Base-by-base conservation (phyloP, 2,797 vertebrate species). In the Typhlichthys eigenmanni region DNA sequence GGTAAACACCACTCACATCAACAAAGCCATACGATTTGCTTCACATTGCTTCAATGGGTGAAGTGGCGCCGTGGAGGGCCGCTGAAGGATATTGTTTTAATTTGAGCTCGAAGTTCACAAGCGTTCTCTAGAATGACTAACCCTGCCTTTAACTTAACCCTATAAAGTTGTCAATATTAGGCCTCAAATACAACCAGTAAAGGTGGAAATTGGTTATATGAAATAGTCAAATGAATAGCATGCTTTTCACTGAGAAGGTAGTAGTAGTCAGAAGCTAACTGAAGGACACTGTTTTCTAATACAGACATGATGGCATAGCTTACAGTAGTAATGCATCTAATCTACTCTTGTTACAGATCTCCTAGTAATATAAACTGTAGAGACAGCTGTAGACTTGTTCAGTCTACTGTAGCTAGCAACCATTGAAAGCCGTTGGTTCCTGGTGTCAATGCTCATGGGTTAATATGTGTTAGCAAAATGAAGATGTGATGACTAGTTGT, bases 391-490 rank as follows among this genome's bases (percentile, higher is more conserved):
- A 51, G 43, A 68, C 55, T 34, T 71, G 57, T 14, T 64, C 12
- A 53, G 13, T 54, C 12, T 16, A 55, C 14, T 68, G 24, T 51
- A 66, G 47, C 7, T 46, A 64, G 12, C 43, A 29, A 58, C 58
- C 38, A 50, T 55, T 45, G 68, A 55, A 49, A 58, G n/a, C 58
- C 19, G 38, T 55, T 68, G 51, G 62, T 60, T 65, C 68, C 53
- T 24, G 48, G 47, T 55, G 62, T 66, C 49, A 57, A 55, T 64
- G 29, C 52, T 58, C 45, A 49, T 11, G 55, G 77, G 73, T 84
- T 82, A 78, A 80, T 74, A 82, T 59, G 69, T 81, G 74, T 64
- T 80, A 69, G 53, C 51, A 72, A 81, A 88, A 83, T 84, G 24
- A 80, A 81, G 68, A 78, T 72, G 56, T 70, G 17, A 47, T 64